phyloP scores from a whole-genome alignment of 2,888 invertebrate genomes.

The Synanthedon andrenaeformis region DNA sequence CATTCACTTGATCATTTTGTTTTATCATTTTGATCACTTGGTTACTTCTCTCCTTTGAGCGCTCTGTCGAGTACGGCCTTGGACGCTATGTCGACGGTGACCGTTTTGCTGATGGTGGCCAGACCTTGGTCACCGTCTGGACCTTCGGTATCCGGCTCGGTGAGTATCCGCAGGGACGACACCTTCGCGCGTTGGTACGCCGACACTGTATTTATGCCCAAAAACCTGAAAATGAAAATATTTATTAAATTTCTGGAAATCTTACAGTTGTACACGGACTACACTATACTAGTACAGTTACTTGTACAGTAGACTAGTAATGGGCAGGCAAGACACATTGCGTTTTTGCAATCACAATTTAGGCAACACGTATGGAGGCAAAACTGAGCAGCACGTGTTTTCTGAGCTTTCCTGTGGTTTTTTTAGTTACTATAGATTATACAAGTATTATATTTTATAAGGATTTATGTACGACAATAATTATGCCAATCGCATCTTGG shows the following conservation, averaged over 20 bases:
- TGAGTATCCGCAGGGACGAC: slow-evolving; percentile 81
- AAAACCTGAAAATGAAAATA: slow-evolving; percentile 71
- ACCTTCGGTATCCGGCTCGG: slow-evolving; percentile 26
- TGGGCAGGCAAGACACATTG: no score
- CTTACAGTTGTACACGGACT: slow-evolving; percentile 66
- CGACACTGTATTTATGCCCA: slow-evolving; percentile 87
- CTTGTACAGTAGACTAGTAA: no score
- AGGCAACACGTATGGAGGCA: no score
- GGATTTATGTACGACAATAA: no score
- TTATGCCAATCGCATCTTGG: no score
- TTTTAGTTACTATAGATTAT: no score
- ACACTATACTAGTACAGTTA: no score
- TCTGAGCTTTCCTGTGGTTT: no score
- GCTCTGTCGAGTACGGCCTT: slow-evolving; percentile 51
- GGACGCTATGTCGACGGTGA: slow-evolving; percentile 60
- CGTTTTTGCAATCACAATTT: no score
- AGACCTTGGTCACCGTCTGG: slow-evolving; percentile 33
- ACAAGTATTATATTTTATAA: no score
- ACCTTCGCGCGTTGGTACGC: slow-evolving; percentile 94
- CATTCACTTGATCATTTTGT: no score
- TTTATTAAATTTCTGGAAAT: slow-evolving; percentile 76
- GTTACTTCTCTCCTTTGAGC: slow-evolving; percentile 47
- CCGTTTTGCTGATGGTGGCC: slow-evolving; percentile 60
- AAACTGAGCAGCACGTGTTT: no score
- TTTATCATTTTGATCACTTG: neutral